Evolutionary conservation across 2,113 vertebrate species (phyloP).

Genomic region (Forbesichthys papilliferus): DNA sequence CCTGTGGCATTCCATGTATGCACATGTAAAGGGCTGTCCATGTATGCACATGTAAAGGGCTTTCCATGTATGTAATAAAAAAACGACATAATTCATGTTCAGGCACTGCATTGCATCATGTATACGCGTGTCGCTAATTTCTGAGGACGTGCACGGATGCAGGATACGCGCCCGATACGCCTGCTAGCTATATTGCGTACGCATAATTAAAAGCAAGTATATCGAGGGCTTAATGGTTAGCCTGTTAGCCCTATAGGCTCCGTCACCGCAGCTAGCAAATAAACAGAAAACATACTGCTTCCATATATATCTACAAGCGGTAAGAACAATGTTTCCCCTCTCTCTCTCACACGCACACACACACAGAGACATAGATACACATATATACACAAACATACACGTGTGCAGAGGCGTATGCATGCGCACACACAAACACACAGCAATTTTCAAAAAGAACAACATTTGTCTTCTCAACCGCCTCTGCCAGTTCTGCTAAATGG

Average conservation of each 20-base stretch:
- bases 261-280: slow-evolving; percentile 26
- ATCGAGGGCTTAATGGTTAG: not conserved
- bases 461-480: slow-evolving; percentile 10
- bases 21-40: too few relatives aligned
- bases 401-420: too few relatives aligned
- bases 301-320: slow-evolving; percentile 19
- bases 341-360: slow-evolving; percentile 11
- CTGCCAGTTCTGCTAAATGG: slow-evolving; percentile 41
- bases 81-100: too few relatives aligned
- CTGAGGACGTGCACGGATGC: too few relatives aligned
- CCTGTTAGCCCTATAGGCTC: slow-evolving; percentile 21
- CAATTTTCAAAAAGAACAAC: slow-evolving; percentile 1
- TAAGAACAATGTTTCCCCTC: slow-evolving; percentile 1
- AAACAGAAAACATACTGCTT: slow-evolving; percentile 33
- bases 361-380: not conserved
- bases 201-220: too few relatives aligned
- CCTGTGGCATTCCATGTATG: too few relatives aligned
- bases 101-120: too few relatives aligned
- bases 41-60: too few relatives aligned
- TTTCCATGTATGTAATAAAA: too few relatives aligned
- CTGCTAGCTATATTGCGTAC: not conserved
- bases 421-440: slow-evolving; percentile 2
- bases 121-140: too few relatives aligned
- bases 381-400: slow-evolving; percentile 6
- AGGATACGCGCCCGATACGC: too few relatives aligned